Evolutionary conservation across 2,888 invertebrate genomes (phyloP), one percentile per base, ranked within the genome.

Genomic region (Drosophila hawaiiensis): DNA sequence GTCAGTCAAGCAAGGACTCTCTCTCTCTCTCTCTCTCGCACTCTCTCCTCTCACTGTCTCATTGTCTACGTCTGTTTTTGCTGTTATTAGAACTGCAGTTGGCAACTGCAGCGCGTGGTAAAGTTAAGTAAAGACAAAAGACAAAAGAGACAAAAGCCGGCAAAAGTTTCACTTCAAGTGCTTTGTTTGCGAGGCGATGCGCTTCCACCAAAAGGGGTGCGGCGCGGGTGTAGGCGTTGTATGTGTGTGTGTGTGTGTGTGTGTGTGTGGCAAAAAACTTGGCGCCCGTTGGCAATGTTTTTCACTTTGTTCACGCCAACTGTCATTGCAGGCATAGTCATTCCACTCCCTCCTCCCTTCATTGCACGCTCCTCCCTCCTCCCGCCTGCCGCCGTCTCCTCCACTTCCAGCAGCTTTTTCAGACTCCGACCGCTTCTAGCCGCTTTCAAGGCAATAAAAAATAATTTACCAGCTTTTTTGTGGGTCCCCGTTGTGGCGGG

Each of bases 271-370:
- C 35, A 56, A 14, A 68, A 79, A 84, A 83, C 74, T 84, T 86
- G 71, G 50, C 62, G 72, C 81, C 89, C 89, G 84, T 76, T 68
- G 86, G 84, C 89, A 84, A 89, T 85, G 84, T 84, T 89, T 89
- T 85, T 85, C 87, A 85, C 84, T 85, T 89, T 85, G 84, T 87
- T 89, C 77, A 69, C 87, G 87, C 87, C 82, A 77, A 86, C 89
- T 85, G 87, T 87, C 84, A 86, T 72, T 84, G 84, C 84, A 73
- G 73, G 37, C 55, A 31, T 28, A 39, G 80, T 58, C 12, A 39
- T 43, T 35, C 19, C 22, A 19, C 28, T 7, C 29, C n/a, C 22
- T 1, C 4, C n/a, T 0, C 6, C 25, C 4, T 33, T 16, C n/a
- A 43, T 37, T 58, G 16, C 35, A 41, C n/a, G 10, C 41, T 7